Evolutionary conservation across 2,797 vertebrate species (phyloP).

Genomic region (Megaceryle alcyon): DNA sequence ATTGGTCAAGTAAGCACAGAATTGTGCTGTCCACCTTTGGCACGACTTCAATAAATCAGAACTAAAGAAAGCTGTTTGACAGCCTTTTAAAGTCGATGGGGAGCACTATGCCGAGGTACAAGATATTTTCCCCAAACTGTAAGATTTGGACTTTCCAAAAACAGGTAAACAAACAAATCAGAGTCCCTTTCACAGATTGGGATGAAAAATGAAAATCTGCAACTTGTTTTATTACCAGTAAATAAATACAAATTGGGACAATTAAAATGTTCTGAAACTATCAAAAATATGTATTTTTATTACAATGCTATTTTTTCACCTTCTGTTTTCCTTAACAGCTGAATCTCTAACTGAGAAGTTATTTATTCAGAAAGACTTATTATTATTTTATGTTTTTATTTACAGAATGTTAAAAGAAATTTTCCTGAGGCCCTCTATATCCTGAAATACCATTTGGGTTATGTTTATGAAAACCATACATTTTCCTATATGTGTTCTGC

Average conservation of each 20-base stretch:
- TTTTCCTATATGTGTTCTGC: not conserved
- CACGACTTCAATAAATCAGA: constrained; percentile 65
- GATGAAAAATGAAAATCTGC: not conserved
- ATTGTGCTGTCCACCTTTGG: constrained; percentile 48
- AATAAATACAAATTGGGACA: not conserved
- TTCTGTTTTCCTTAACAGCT: not conserved
- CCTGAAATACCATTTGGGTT: not conserved
- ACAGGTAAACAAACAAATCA: not conserved
- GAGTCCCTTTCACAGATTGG: not conserved
- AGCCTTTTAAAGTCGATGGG: constrained; percentile 22
- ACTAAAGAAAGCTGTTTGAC: constrained; percentile 50
- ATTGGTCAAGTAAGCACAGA: constrained; percentile 52
- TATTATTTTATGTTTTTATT: not conserved
- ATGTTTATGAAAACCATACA: not conserved
- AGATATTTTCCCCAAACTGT: not conserved
- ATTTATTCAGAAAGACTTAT: not conserved
- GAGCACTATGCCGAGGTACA: not conserved
- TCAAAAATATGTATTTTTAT: not conserved
- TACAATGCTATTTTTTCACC: not conserved
- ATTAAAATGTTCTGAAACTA: not conserved
- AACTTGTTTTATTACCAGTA: not conserved
- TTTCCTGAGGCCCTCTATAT: not conserved
- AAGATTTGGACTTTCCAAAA: not conserved
- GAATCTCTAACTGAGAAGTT: not conserved
- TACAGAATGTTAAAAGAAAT: not conserved